Evolutionary conservation across 2,888 invertebrate species (phyloP), one percentile per base, ranked within the genome.

Genomic region (Priocnemis perturbator): DNA sequence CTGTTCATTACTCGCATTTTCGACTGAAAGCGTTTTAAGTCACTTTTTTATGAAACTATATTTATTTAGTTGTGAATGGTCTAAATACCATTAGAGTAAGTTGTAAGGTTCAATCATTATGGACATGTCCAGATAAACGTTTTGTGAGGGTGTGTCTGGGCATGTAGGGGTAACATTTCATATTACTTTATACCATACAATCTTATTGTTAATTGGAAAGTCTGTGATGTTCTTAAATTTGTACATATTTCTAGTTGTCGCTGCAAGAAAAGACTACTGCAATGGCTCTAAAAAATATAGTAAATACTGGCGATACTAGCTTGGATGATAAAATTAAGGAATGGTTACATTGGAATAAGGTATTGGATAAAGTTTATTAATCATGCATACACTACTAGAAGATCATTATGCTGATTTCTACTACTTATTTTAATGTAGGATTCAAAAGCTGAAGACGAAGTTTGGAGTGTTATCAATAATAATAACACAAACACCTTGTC

Each of bases 281-380:
- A 15, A 79, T 79, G 79, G 67, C 67, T 48, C n/a, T 30, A 47
- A 55, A 74, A 48, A 11, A 56, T 59, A 52, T 62, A 59, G 65
- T 84, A 20, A 88, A 89, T 3, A 92, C 92, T 74, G 92, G 92
- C 60, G 90, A 92, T 82, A 65, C 79, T 30, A 90, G 91, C 77
- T 88, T 96, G 67, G 93, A 95, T 87, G 86, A 89, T 15, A 94
- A 93, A 87, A 92, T 96, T 15, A 89, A 91, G 17, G 92, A 93
- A 79, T 97, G 96, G 95, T 86, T 95, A 3, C 87, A 90, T 74
- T 94, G 93, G 93, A 96, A 96, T 86, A 92, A 93, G 91, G 94
- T 93, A 67, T 58, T 69, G 45, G 50, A 37, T 64, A 56, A 72
- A 52, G 20, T 56, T 11, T 61, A 15, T 11, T 1, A 37, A n/a